These are phyloP conservation scores for Synaphobranchus kaupii DNA, from an alignment of 2,797 vertebrate species.

Conservation along the genomic window DNA sequence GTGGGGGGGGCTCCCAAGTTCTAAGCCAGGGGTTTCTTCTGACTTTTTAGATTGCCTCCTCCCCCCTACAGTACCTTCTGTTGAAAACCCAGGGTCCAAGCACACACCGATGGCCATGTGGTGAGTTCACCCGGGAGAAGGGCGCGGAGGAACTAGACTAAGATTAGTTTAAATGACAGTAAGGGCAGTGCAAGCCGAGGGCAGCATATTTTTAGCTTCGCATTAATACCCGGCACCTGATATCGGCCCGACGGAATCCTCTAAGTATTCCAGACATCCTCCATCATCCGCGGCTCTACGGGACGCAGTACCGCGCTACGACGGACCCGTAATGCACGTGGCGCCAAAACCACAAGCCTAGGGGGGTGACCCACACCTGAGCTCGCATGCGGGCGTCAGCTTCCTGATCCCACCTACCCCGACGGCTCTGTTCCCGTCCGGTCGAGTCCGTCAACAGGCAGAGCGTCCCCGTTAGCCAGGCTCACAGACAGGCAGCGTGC, in stretches of 20 bases:
- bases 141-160: neutral
- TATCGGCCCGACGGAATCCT: neutral
- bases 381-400: neutral
- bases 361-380: neutral
- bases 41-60: too few species aligned
- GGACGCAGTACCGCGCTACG: neutral
- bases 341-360: neutral
- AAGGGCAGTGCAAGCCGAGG: neutral
- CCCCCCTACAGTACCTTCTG: too few species aligned
- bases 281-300: neutral
- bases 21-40: neutral
- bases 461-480: neutral
- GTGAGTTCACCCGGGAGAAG: neutral
- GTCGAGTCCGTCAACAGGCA: neutral
- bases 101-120: neutral
- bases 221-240: neutral
- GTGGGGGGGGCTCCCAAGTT: neutral
- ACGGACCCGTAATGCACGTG: neutral
- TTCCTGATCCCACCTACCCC: neutral
- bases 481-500: neutral
- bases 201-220: neutral
- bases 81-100: too few species aligned
- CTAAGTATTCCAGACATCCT: neutral
- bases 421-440: neutral
- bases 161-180: neutral